Conservation (phyloP, 35 echinoderm and acorn worm species). For the Ophiothrix spiculata region DNA sequence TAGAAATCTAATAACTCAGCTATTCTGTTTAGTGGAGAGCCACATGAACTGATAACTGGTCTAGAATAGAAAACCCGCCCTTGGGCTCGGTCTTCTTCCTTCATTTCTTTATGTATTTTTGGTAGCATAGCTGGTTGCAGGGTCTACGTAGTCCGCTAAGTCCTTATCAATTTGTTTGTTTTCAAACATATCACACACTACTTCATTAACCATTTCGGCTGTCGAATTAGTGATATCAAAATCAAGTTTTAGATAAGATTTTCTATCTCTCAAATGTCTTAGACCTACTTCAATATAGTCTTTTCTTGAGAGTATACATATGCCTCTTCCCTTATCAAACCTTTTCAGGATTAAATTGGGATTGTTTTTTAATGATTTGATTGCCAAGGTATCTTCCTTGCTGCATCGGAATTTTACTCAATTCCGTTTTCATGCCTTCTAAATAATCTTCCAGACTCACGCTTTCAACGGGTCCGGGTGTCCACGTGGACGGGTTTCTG, state of each 20-base stretch:
- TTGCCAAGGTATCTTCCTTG: background rate
- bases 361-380: background rate
- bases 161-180: background rate
- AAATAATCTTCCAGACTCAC: background rate
- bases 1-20: background rate
- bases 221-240: background rate
- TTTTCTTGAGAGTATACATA: background rate
- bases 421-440: background rate
- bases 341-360: background rate
- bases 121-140: background rate
- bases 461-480: background rate
- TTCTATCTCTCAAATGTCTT: background rate
- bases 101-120: background rate
- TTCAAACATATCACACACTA: background rate
- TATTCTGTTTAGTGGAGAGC: background rate
- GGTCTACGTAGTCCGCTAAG: background rate
- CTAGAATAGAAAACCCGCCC: background rate
- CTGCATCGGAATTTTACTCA: constrained; percentile 26
- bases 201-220: background rate
- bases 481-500: background rate
- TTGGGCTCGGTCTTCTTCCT: background rate
- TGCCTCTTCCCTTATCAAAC: constrained; percentile 26
- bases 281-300: constrained; percentile 5
- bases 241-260: background rate
- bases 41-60: background rate